These are phyloP conservation scores for Drosophila subquinaria DNA, from an alignment of 2,888 invertebrate species.

Conservation along the genomic window DNA sequence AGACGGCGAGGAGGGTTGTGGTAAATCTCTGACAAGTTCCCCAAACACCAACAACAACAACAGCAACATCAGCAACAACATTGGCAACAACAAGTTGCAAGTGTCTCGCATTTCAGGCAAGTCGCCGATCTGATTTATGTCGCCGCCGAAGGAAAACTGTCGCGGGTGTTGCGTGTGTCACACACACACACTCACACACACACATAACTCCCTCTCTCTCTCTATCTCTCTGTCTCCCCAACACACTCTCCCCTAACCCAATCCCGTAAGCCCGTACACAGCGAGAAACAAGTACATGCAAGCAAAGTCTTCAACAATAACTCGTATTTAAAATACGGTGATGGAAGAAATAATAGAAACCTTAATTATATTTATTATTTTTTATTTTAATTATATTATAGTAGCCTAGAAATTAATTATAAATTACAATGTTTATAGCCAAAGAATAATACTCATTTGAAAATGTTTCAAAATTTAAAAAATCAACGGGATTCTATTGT, in stretches of 20 bases:
- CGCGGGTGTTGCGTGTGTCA: constrained; percentile 72
- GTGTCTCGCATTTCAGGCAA: constrained; percentile 67
- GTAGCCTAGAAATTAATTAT: no score
- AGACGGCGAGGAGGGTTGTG: constrained; percentile 7
- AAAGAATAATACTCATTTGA: no score
- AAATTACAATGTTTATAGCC: no score
- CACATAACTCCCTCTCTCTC: neutral
- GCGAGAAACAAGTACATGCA: neutral
- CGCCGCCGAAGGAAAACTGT: constrained; percentile 64
- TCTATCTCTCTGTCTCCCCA: neutral
- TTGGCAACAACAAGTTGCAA: constrained; percentile 41
- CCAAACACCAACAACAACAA: constrained; percentile 1
- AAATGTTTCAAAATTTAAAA: no score
- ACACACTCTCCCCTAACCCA: neutral
- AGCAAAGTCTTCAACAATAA: no score
- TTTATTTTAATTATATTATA: no score
- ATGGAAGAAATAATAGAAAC: no score
- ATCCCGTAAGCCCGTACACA: constrained; percentile 8
- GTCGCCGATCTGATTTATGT: constrained; percentile 67
- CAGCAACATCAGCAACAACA: constrained; percentile 12
- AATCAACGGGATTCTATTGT: no score
- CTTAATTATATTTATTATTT: no score
- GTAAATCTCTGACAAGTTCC: constrained; percentile 50
- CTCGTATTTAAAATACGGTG: no score
- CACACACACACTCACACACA: neutral